These are phyloP conservation scores for Drosophila fungiperda DNA, from an alignment of 2,888 invertebrate genomes.

Conservation along the genomic window DNA sequence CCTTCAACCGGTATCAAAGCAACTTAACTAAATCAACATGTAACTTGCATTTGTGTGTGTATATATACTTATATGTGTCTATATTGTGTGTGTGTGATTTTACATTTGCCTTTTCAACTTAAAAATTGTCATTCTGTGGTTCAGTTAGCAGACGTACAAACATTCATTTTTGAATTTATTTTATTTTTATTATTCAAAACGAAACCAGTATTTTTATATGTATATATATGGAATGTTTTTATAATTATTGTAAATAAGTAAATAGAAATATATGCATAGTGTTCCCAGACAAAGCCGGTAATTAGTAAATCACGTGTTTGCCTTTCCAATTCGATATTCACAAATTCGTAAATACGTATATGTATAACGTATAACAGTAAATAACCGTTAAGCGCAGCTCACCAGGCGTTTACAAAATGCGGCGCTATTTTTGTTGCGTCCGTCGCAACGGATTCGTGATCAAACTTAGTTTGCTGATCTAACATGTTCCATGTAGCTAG, in stretches of 20 bases:
- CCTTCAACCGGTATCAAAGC: slow-evolving; percentile 3
- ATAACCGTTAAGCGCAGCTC: neutral
- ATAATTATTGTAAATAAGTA: neutral
- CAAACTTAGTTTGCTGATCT: neutral
- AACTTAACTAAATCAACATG: neutral
- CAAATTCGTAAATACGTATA: neutral
- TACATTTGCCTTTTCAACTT: slow-evolving; percentile 10
- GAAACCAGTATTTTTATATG: neutral
- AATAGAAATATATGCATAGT: neutral
- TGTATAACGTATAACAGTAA: neutral
- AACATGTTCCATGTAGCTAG: neutral
- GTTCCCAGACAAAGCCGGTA: neutral
- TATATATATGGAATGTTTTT: neutral
- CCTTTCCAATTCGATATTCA: neutral
- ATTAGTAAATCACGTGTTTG: neutral
- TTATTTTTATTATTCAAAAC: neutral
- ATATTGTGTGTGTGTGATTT: neutral
- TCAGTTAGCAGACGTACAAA: slow-evolving; percentile 8
- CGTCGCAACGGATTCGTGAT: neutral
- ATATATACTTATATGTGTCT: neutral
- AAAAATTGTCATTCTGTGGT: slow-evolving; percentile 4
- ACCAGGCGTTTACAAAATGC: neutral
- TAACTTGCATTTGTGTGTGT: neutral
- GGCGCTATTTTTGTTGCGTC: neutral
- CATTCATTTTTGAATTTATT: neutral